These are phyloP conservation scores for Dendronephthya gigantea DNA, from an alignment of 64 coral and sea anemone species.

Conservation along the genomic window DNA sequence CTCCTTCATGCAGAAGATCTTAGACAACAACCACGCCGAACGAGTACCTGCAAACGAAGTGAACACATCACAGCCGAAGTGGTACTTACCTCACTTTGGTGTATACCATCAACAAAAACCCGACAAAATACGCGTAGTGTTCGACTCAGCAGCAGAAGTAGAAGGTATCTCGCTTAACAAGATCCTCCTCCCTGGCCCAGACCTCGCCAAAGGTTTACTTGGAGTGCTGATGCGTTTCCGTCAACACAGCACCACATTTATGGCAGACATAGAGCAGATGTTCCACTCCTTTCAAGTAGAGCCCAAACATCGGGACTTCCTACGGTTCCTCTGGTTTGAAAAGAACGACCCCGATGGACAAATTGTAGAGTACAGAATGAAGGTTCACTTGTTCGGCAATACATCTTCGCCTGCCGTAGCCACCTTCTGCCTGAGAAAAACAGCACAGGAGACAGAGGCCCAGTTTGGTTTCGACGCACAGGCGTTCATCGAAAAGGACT, in stretches of 20 bases:
- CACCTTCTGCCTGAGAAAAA: conserved; percentile 33
- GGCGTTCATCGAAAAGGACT: conserved; percentile 17
- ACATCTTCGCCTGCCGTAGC: conserved; percentile 44
- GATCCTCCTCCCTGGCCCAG: conserved; percentile 36
- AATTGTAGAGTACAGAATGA: conserved; percentile 43
- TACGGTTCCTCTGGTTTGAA: conserved; percentile 50
- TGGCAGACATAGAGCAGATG: conserved; percentile 55
- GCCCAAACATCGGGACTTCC: conserved; percentile 25
- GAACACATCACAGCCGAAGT: no score
- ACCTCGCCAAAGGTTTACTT: conserved; percentile 27
- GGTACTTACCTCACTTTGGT: conserved; percentile 20
- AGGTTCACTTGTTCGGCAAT: conserved; percentile 47
- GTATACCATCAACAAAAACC: no score
- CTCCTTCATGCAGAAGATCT: no score
- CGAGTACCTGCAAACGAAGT: not conserved
- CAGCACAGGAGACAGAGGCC: not conserved
- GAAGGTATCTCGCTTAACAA: conserved; percentile 44
- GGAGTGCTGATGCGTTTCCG: conserved; percentile 43
- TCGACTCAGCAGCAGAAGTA: conserved; percentile 37
- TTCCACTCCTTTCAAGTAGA: conserved; percentile 43
- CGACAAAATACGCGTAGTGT: no score
- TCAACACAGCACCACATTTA: conserved; percentile 17
- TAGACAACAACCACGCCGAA: conserved; percentile 31
- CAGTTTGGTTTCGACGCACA: conserved; percentile 35
- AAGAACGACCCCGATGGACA: conserved; percentile 34